Conservation (phyloP, 1,140 invertebrate genomes). For the Drosophila tristis region DNA sequence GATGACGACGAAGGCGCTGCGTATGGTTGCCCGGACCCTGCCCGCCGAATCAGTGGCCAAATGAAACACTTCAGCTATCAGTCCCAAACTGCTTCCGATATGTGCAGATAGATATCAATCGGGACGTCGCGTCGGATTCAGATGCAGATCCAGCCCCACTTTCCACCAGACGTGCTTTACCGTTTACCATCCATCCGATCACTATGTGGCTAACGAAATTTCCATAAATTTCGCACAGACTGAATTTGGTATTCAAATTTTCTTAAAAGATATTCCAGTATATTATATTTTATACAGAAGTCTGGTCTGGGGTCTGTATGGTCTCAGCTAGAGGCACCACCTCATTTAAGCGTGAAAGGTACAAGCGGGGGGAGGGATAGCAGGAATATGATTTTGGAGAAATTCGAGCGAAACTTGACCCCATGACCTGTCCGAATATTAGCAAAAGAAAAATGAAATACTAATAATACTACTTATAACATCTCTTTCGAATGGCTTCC, state of each 20-base stretch:
- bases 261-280: not conserved
- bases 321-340: constrained; percentile 6
- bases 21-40: too few relatives aligned
- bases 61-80: too few relatives aligned
- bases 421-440: constrained; percentile 29
- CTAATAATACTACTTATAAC: constrained; percentile 35
- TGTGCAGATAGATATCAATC: too few relatives aligned
- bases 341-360: not conserved
- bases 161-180: constrained; percentile 25
- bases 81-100: too few relatives aligned
- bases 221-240: constrained; percentile 45
- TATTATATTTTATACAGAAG: constrained; percentile 35
- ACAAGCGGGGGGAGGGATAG: too few relatives aligned
- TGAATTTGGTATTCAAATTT: constrained; percentile 28
- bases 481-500: constrained; percentile 7
- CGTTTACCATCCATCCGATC: not conserved
- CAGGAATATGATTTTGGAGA: constrained; percentile 31
- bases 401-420: constrained; percentile 39
- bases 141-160: not conserved
- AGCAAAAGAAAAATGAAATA: constrained; percentile 25
- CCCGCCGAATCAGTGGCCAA: too few relatives aligned
- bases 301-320: constrained; percentile 8
- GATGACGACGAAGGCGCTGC: too few relatives aligned
- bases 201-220: constrained; percentile 19
- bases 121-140: too few relatives aligned